Base-by-base conservation (phyloP, 2,888 invertebrate species). In the Dermolepida albohirtum region DNA sequence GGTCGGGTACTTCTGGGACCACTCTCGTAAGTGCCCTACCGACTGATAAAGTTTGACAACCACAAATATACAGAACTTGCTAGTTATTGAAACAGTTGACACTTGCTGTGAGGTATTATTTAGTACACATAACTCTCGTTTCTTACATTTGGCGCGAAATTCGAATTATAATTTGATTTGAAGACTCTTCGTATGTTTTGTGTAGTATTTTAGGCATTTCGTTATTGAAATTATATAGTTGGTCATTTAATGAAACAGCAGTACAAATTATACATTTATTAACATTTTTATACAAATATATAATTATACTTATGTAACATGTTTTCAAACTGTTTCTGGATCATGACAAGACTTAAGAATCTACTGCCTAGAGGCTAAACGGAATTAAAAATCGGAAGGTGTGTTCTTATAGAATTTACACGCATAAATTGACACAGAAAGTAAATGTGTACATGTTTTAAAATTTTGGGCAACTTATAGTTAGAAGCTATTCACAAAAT, bases 201-300 rank as follows among this genome's bases (percentile, higher is more conserved):
- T n/a, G n/a, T n/a, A n/a, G n/a, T n/a, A n/a, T n/a, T n/a, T n/a
- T n/a, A n/a, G n/a, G n/a, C n/a, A n/a, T n/a, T n/a, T n/a, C n/a
- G n/a, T n/a, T n/a, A n/a, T n/a, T n/a, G n/a, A n/a, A n/a, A n/a
- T n/a, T n/a, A n/a, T n/a, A n/a, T n/a, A n/a, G n/a, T n/a, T n/a
- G n/a, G n/a, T n/a, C 8, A 27, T n/a, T 34, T 40, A 54, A 52
- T 64, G 29, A 52, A 64, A 44, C 16, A 66, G 16, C 14, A 34
- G 12, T 62, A 62, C 29, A 62, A 62, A 62, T 73, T 73, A 75
- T 71, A 77, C 77, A 77, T 76, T 75, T 77, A 77, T 76, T 76
- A 66, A 74, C 74, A 74, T 72, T 73, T 71, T 77, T 70, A 74
- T 76, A 77, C 73, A 74, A 77, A 77, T 76, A 77, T 62, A 62